Evolutionary conservation across 2,888 invertebrate genomes (phyloP).

Genomic region (Acholoe squamosa): DNA sequence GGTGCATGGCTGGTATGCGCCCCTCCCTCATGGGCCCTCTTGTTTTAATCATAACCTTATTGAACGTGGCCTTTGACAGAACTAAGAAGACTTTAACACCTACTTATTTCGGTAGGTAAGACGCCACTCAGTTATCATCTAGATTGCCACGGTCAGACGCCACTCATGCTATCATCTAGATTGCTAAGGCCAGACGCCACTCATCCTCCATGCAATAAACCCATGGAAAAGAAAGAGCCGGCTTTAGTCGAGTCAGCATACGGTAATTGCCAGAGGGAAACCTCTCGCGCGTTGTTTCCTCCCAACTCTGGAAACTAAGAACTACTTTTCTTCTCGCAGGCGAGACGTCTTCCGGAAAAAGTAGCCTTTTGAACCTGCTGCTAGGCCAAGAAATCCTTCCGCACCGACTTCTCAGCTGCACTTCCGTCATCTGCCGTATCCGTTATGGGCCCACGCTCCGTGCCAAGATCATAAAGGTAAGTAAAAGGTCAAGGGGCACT

Average conservation of each 20-base stretch:
- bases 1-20: too few species aligned
- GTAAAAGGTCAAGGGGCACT: slow-evolving; percentile 17
- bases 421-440: slow-evolving; percentile 75
- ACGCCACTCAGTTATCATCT: background rate
- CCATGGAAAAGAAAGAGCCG: background rate
- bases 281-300: background rate
- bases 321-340: slow-evolving; percentile 70
- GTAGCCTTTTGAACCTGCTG: slow-evolving; percentile 77
- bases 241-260: slow-evolving; percentile 28
- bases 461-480: slow-evolving; percentile 68
- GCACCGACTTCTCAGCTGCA: slow-evolving; percentile 74
- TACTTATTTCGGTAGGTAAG: too few species aligned
- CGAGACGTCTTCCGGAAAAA: slow-evolving; percentile 80
- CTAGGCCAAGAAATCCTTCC: slow-evolving; percentile 73
- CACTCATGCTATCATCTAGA: too few species aligned
- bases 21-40: too few species aligned
- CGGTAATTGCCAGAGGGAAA: background rate
- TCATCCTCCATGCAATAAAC: background rate
- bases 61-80: too few species aligned
- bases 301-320: background rate
- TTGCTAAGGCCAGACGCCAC: too few species aligned
- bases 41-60: too few species aligned
- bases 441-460: slow-evolving; percentile 70
- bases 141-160: background rate
- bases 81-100: too few species aligned